Base-by-base conservation (phyloP, 2,888 invertebrate genomes). In the Tubulanus polymorphus region DNA sequence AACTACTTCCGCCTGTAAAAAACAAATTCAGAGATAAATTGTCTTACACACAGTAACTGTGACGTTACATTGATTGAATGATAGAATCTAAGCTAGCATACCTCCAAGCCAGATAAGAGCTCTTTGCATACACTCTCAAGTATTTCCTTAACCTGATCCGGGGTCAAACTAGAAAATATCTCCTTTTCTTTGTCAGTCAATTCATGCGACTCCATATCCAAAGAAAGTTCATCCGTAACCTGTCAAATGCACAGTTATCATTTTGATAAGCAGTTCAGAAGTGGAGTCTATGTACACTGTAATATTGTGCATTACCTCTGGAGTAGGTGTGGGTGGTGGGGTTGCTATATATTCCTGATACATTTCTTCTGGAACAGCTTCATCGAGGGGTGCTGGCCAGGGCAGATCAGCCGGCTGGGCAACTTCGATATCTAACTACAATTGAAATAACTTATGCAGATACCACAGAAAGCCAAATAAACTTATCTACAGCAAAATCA, bases 351-450 rank as follows among this genome's bases (percentile, higher is more conserved):
- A 73, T 6, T 61, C 54, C 12, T 60, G 53, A 54, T 65, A 66
- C 15, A 69, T 58, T 27, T 66, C 67, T 20, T 67, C 68, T 2
- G 64, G 48, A 6, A 74, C 65, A 23, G 70, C 76, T 51, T 76
- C 76, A 56, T 74, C 73, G 48, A 76, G 63, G 0, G 73, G 74
- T 18, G 75, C 71, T 15, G 76, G 76, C 64, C 70, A 74, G 2
- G 74, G 76, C 18, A 72, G 55, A 30, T 64, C 62, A 12, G 74
- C 71, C 37, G 72, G 60, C 51, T 67, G 63, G 5, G 73, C 69
- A 3, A 72, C 66, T 49, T 74, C 74, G 10, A 75, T 59, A 15
- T 66, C 63, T 48, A 76, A 51, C 74, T 76, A 56, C 2, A 63
- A 57, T 30, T 49, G 18, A n/a, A 18, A 26, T 26, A 48, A 26